Percentiles rank a stretch among this genome's conserved stretches.
phyloP scores from a whole-genome alignment of 2,113 vertebrate species.

The Ornithorhynchus anatinus region DNA sequence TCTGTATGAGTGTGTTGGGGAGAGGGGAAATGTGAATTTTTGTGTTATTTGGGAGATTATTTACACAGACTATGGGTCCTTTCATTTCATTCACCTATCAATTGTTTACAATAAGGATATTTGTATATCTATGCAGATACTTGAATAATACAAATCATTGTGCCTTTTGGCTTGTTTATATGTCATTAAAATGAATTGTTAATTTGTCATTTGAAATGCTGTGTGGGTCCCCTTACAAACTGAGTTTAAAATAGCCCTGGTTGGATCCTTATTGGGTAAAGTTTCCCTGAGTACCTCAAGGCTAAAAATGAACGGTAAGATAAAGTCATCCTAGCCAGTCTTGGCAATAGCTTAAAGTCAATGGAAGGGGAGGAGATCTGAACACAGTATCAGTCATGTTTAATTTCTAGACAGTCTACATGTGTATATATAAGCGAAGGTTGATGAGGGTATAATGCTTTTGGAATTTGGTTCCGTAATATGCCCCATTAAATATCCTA shows the following conservation, averaged over 20 bases:
- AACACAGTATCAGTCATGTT: too few species aligned
- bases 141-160: constrained; percentile 72
- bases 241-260: not conserved
- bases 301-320: too few species aligned
- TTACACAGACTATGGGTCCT: constrained; percentile 37
- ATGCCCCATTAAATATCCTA: too few species aligned
- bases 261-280: too few species aligned
- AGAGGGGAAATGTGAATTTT: constrained; percentile 46
- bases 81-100: constrained; percentile 46
- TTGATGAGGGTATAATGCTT: too few species aligned
- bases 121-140: constrained; percentile 78
- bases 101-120: constrained; percentile 74
- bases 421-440: too few species aligned
- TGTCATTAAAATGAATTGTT: constrained; percentile 70
- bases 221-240: not conserved
- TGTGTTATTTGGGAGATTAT: constrained; percentile 51
- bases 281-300: too few species aligned
- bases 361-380: too few species aligned
- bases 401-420: too few species aligned
- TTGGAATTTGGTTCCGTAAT: too few species aligned
- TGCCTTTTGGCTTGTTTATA: constrained; percentile 74
- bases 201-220: constrained; percentile 44
- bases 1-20: constrained; percentile 16
- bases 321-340: too few species aligned
- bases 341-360: too few species aligned